These are phyloP conservation scores for Hippolais icterina DNA, from an alignment of 2,113 vertebrate species.

Conservation along the genomic window DNA sequence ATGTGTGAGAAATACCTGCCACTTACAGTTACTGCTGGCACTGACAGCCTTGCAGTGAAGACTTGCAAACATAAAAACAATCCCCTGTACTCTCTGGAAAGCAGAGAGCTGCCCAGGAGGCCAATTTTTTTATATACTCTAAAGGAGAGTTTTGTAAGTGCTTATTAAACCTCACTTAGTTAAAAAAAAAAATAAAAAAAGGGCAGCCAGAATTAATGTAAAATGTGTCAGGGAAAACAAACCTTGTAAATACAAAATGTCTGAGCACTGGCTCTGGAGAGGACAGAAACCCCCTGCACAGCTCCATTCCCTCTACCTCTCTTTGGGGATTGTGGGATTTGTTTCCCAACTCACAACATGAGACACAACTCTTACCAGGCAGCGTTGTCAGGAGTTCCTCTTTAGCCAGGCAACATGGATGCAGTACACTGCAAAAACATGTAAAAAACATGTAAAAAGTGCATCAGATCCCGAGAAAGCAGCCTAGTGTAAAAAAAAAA, in stretches of 20 bases:
- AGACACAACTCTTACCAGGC: background rate
- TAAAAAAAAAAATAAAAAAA: background rate
- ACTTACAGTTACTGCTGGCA: background rate
- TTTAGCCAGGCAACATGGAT: background rate
- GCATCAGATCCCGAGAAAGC: background rate
- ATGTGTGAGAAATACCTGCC: background rate
- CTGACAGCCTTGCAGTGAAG: background rate
- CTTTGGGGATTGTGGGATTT: background rate
- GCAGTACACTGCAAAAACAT: background rate
- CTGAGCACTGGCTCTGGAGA: background rate
- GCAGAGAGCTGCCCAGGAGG: constrained; percentile 26
- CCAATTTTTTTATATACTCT: constrained; percentile 19
- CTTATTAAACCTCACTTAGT: constrained; percentile 12
- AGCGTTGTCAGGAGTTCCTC: background rate
- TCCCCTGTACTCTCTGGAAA: constrained; percentile 27
- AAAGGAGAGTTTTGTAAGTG: constrained; percentile 21
- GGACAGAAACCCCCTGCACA: background rate
- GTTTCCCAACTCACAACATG: background rate
- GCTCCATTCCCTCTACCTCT: background rate
- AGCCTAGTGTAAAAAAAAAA: background rate
- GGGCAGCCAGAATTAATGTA: background rate
- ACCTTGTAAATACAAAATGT: background rate
- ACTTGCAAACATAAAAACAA: background rate
- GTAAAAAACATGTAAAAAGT: background rate
- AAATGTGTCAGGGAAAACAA: background rate